phyloP scores from a whole-genome alignment of 2,888 invertebrate species.

The Hirtodrosophila cameraria region DNA sequence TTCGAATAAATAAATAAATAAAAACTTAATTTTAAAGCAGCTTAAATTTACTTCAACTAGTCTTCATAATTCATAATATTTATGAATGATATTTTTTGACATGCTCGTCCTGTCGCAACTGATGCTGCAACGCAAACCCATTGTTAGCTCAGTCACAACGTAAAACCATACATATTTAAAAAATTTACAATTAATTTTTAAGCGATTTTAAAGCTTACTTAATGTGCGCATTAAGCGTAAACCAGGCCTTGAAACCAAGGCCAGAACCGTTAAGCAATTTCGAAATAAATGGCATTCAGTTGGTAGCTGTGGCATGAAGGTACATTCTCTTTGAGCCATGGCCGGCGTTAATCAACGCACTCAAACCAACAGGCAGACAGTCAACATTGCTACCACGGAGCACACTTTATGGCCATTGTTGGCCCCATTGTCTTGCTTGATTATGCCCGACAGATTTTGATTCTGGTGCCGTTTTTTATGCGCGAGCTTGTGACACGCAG shows the following conservation, averaged over 20 bases:
- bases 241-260: slow-evolving; percentile 31
- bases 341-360: slow-evolving; percentile 65
- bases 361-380: slow-evolving; percentile 17
- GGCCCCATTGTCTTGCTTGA: slow-evolving; percentile 75
- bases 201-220: slow-evolving; percentile 45
- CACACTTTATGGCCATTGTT: slow-evolving; percentile 65
- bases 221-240: slow-evolving; percentile 44
- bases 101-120: neutral
- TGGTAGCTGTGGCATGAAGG: neutral
- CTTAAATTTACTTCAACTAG: neutral
- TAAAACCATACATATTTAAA: slow-evolving; percentile 15
- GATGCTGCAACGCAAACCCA: neutral
- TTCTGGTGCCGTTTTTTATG: slow-evolving; percentile 67
- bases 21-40: no score
- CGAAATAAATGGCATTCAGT: slow-evolving; percentile 34
- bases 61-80: neutral
- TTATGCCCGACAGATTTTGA: slow-evolving; percentile 73
- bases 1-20: no score
- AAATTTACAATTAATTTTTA: slow-evolving; percentile 29
- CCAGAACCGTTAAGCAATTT: slow-evolving; percentile 11
- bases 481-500: slow-evolving; percentile 61
- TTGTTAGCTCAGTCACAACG: neutral
- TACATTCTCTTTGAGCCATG: slow-evolving; percentile 16
- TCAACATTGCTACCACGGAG: slow-evolving; percentile 9
- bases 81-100: neutral